Evolutionary conservation across 2,113 vertebrate species (phyloP).

Genomic region (Nansenia antarctica): DNA sequence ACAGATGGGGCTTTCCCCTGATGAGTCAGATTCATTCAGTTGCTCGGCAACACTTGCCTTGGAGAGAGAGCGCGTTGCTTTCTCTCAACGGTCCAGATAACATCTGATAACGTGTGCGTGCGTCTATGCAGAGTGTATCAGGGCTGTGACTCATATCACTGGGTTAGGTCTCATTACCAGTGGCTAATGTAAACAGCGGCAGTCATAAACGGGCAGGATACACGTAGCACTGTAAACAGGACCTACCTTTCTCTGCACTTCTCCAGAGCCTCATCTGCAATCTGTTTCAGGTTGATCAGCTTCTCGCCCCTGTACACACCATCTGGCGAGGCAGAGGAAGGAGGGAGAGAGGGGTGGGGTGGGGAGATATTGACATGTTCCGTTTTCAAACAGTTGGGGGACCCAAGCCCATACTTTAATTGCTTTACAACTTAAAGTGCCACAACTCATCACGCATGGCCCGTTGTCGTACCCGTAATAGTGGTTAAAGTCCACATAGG

Average conservation of each 20-base stretch:
- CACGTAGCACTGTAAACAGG: not conserved
- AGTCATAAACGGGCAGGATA: constrained; percentile 17
- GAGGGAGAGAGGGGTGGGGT: not conserved
- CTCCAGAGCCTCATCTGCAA: constrained; percentile 75
- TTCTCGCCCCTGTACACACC: constrained; percentile 83
- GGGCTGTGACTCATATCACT: constrained; percentile 20
- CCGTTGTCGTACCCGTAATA: not conserved
- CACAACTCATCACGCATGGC: not conserved
- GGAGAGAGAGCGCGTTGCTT: not conserved
- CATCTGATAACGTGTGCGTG: too few relatives aligned
- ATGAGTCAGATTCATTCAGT: too few relatives aligned
- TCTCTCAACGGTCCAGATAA: too few relatives aligned
- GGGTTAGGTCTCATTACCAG: constrained; percentile 25
- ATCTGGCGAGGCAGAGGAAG: constrained; percentile 56
- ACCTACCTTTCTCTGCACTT: constrained; percentile 75
- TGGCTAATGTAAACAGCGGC: constrained; percentile 42
- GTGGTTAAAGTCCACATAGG: not conserved
- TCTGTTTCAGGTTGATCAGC: constrained; percentile 81
- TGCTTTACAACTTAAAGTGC: constrained; percentile 5
- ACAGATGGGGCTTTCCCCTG: not conserved
- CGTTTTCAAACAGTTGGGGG: not conserved
- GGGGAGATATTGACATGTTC: not conserved
- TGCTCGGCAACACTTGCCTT: too few relatives aligned
- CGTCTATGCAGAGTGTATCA: not conserved
- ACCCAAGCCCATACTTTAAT: not conserved